These are phyloP conservation scores for Perca schrenkii DNA, from an alignment of 2,113 vertebrate species.

Conservation along the genomic window DNA sequence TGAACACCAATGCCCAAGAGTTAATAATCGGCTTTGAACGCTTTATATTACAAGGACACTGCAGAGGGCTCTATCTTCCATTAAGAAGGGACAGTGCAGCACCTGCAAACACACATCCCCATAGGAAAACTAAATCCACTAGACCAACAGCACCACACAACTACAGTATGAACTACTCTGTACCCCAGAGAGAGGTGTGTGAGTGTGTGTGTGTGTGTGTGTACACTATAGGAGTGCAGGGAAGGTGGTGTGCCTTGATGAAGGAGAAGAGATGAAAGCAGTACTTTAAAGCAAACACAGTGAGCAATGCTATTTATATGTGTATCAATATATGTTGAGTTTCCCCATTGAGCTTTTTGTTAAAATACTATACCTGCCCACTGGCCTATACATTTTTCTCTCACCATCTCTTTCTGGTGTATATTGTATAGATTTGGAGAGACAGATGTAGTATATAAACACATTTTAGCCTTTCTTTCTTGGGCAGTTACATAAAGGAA, in stretches of 20 bases:
- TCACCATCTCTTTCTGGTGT: conserved; percentile 17
- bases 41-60: conserved; percentile 42
- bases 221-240: conserved; percentile 20
- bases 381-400: conserved; percentile 38
- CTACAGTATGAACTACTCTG: conserved; percentile 45
- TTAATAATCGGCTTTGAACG: conserved; percentile 44
- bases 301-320: conserved; percentile 55
- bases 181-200: conserved; percentile 48
- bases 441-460: conserved; percentile 11
- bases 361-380: conserved; percentile 38
- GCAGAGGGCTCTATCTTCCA: conserved; percentile 65
- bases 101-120: conserved; percentile 73
- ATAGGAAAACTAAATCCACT: conserved; percentile 66
- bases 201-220: conserved; percentile 11
- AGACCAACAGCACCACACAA: conserved; percentile 56
- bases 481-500: conserved; percentile 42
- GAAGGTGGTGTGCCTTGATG: conserved; percentile 50
- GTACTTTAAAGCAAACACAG: conserved; percentile 62
- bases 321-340: conserved; percentile 55
- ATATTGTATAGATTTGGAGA: neutral
- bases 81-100: conserved; percentile 70
- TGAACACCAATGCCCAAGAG: conserved; percentile 26
- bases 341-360: conserved; percentile 51
- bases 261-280: conserved; percentile 42
- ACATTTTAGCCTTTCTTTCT: conserved; percentile 34